These are phyloP conservation scores for Nephrotoma appendiculata DNA, from an alignment of 2,888 invertebrate genomes.

Conservation along the genomic window DNA sequence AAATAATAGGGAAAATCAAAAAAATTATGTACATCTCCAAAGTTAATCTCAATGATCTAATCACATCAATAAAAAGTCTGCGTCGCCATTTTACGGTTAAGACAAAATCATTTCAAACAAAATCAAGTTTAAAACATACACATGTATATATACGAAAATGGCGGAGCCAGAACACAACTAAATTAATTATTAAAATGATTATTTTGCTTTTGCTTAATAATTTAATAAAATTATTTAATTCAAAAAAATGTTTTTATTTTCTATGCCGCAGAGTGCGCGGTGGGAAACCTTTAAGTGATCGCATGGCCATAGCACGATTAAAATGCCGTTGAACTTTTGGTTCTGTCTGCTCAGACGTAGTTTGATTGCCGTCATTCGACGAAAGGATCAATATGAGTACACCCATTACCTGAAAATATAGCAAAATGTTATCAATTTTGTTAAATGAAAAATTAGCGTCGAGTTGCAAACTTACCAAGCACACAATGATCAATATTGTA, in stretches of 20 bases:
- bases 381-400: conserved; percentile 72
- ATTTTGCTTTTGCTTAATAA: neutral
- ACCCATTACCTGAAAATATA: conserved; percentile 50
- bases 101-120: neutral
- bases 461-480: conserved; percentile 44
- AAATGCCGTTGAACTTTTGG: conserved; percentile 68
- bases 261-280: conserved; percentile 20
- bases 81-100: neutral
- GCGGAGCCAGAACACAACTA: neutral
- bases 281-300: conserved; percentile 49
- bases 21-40: neutral
- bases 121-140: neutral
- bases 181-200: neutral
- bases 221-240: conserved; percentile 1
- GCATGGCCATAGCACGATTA: conserved; percentile 81
- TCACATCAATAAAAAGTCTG: neutral
- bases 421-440: neutral
- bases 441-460: neutral
- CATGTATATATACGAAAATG: neutral
- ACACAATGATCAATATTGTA: conserved; percentile 74
- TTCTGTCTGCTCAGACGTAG: conserved; percentile 36
- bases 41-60: neutral
- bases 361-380: conserved; percentile 41
- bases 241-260: conserved; percentile 12
- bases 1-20: neutral